Evolutionary conservation across 2,888 invertebrate genomes (phyloP).

Genomic region (Meliscaeva auricollis): DNA sequence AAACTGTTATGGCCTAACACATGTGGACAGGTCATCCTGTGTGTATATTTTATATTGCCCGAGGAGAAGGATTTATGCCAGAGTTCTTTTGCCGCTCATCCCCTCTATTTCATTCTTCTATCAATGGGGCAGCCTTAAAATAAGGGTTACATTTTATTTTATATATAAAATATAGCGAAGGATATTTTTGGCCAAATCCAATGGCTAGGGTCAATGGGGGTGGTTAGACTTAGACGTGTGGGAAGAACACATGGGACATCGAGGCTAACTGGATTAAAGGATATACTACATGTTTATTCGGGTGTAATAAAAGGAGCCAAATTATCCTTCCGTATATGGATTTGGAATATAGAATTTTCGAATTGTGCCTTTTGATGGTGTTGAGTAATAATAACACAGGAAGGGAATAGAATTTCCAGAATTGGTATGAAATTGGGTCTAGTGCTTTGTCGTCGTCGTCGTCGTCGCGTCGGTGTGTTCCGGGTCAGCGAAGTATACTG

Average conservation of each 20-base stretch:
- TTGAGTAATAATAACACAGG: constrained; percentile 57
- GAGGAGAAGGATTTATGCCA: constrained; percentile 64
- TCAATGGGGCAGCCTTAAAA: not conserved
- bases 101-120: not conserved
- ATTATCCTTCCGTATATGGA: constrained; percentile 76
- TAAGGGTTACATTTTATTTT: constrained; percentile 75
- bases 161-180: constrained; percentile 63
- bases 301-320: constrained; percentile 76
- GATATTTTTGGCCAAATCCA: constrained; percentile 37
- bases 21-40: constrained; percentile 75
- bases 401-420: constrained; percentile 43
- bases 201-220: constrained; percentile 3
- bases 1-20: constrained; percentile 70
- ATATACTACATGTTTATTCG: constrained; percentile 76
- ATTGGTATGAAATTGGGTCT: constrained; percentile 36
- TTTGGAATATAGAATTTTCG: constrained; percentile 71
- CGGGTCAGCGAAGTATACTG: not conserved
- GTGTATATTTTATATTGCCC: constrained; percentile 14
- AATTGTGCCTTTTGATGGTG: constrained; percentile 4
- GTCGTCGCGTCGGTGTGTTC: not conserved
- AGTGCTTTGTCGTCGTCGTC: constrained; percentile 19
- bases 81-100: not conserved
- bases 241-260: constrained; percentile 65
- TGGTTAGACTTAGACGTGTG: constrained; percentile 23
- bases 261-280: constrained; percentile 75